phyloP scores from a whole-genome alignment of 2,797 vertebrate genomes.

The Enteromius unitaeniatus region DNA sequence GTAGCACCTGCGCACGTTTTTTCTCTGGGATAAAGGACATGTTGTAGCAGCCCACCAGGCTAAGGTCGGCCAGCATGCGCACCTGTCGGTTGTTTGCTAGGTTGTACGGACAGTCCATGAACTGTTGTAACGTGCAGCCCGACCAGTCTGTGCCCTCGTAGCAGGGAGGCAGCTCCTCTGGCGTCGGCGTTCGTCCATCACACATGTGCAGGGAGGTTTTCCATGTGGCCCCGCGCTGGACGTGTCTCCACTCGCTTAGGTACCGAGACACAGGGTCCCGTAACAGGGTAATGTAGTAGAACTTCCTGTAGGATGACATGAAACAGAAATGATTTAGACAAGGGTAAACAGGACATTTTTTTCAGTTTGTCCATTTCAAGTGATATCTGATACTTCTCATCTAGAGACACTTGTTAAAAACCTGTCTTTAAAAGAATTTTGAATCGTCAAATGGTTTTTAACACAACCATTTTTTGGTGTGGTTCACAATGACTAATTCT shows the following conservation, averaged over 20 bases:
- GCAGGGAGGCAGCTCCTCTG: constrained; percentile 93
- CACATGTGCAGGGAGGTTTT: constrained; percentile 99
- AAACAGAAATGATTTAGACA: background rate
- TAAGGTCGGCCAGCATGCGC: constrained; percentile 94
- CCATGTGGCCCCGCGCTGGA: constrained; percentile 96
- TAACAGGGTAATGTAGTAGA: constrained; percentile 97
- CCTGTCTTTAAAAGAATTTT: background rate
- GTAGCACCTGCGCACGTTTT: constrained; percentile 92
- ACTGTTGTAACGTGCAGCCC: constrained; percentile 95
- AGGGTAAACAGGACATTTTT: background rate
- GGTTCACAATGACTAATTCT: background rate
- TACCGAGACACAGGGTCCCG: constrained; percentile 96
- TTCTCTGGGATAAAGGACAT: constrained; percentile 96
- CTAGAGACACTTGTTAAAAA: background rate
- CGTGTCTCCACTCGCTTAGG: constrained; percentile 97
- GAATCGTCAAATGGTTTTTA: background rate
- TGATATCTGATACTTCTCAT: background rate
- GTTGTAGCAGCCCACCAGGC: constrained; percentile 97
- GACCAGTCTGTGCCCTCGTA: constrained; percentile 98
- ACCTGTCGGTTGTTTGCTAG: constrained; percentile 95
- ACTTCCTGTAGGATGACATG: constrained; percentile 81
- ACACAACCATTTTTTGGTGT: background rate
- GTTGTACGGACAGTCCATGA: constrained; percentile 98
- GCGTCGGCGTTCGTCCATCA: constrained; percentile 94
- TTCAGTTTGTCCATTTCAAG: background rate